These are phyloP conservation scores for Oxygymnocypris stewartii DNA, from an alignment of 2,113 vertebrate species.

Conservation along the genomic window DNA sequence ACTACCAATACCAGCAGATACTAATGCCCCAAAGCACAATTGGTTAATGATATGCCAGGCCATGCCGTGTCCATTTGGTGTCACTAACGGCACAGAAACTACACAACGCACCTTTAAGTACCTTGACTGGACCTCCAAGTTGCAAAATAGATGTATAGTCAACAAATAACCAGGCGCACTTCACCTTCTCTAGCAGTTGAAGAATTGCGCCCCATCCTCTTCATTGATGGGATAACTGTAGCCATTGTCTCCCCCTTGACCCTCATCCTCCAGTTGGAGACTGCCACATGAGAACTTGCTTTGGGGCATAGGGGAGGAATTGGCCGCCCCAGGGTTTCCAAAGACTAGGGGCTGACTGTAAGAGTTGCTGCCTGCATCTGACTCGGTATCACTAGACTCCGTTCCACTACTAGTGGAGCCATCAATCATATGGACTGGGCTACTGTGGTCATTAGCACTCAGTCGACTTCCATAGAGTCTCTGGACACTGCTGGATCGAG, in stretches of 20 bases:
- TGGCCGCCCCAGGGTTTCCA: slow-evolving; percentile 70
- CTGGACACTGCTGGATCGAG: slow-evolving; percentile 62
- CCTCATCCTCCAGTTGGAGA: slow-evolving; percentile 74
- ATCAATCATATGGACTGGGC: slow-evolving; percentile 79
- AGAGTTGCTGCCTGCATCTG: slow-evolving; percentile 76
- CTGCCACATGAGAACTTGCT: slow-evolving; percentile 80
- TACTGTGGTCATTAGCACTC: slow-evolving; percentile 62
- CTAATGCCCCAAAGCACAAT: neutral
- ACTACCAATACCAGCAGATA: neutral
- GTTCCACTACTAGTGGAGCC: slow-evolving; percentile 85
- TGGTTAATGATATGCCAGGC: neutral
- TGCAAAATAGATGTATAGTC: neutral
- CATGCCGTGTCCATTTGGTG: neutral
- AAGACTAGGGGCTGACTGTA: slow-evolving; percentile 71
- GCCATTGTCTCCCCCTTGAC: slow-evolving; percentile 17
- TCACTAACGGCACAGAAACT: neutral
- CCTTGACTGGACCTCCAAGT: neutral
- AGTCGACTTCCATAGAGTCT: slow-evolving; percentile 63
- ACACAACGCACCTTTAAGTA: neutral
- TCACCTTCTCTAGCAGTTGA: slow-evolving; percentile 71
- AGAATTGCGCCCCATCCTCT: slow-evolving; percentile 76
- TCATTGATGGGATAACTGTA: slow-evolving; percentile 71
- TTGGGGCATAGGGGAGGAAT: slow-evolving; percentile 69
- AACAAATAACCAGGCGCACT: neutral
- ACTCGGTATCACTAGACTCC: slow-evolving; percentile 88